Evolutionary conservation across 2,888 invertebrate species (phyloP), one percentile per base, ranked within the genome.

Genomic region (Pedicia rivosa): DNA sequence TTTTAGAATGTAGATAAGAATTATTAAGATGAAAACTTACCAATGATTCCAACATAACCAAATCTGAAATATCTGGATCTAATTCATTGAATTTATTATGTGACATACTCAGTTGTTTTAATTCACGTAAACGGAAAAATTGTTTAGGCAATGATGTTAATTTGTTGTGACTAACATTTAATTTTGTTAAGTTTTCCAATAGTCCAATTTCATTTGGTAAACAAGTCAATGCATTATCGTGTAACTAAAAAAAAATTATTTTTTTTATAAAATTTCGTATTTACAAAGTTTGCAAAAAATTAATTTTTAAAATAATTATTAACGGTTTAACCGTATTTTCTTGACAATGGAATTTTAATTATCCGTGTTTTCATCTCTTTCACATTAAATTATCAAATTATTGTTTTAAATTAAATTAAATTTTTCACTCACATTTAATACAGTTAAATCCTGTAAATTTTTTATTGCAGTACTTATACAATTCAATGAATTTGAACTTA

Each of bases 201-300:
- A 67, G 66, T 29, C 79, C 78, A 49, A 91, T 68, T 59, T 81
- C 76, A 24, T 68, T 53, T 6, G 91, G 88, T 43, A 91, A 56
- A 35, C 60, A 62, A 44, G 67, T 66, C 50, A 92, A 57, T 32
- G 74, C 72, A 65, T 92, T 91, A 57, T 87, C 82, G 61, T 88
- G 84, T 34, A 88, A 65, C 87, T 90, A 56, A 30, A 58, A 54
- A 39, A 48, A 26, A 29, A 22, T 27, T 28, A 20, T 8, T 33
- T 7, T 5, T 24, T 14, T 26, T 25, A 26, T 7, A 16, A 17
- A 16, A 12, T 17, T n/a, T n/a, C n/a, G n/a, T n/a, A n/a, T n/a
- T n/a, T n/a, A n/a, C n/a, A n/a, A n/a, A n/a, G n/a, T n/a, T n/a
- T n/a, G n/a, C n/a, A n/a, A n/a, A n/a, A n/a, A n/a, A n/a, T n/a